A percentile compares a stretch with the other conserved stretches of the same genome.
These are phyloP conservation scores for Malacoctenus gilli DNA, from an alignment of 2,797 vertebrate genomes.

Conservation along the genomic window DNA sequence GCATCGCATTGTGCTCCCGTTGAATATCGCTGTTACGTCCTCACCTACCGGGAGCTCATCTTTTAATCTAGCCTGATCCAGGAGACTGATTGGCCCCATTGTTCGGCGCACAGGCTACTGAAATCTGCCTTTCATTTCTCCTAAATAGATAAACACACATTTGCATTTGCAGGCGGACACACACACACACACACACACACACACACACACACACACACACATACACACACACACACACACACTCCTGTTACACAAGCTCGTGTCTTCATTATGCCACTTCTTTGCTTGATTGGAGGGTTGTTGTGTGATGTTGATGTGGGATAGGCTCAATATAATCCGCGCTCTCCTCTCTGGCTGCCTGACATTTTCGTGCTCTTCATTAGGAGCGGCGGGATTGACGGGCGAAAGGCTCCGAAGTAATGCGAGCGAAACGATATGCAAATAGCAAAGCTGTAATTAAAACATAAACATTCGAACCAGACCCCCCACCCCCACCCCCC, in stretches of 20 bases:
- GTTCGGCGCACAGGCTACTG: constrained; percentile 49
- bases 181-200: constrained; percentile 9
- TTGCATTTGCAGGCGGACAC: background rate
- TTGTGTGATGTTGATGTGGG: constrained; percentile 50
- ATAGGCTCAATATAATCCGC: constrained; percentile 32
- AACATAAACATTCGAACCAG: constrained; percentile 44
- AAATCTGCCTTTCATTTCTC: constrained; percentile 47
- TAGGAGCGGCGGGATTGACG: constrained; percentile 25
- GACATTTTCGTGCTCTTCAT: constrained; percentile 51
- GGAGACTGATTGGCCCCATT: constrained; percentile 71
- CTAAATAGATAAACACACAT: constrained; percentile 32
- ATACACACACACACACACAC: background rate
- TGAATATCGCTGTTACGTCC: constrained; percentile 38
- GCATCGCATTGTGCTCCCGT: constrained; percentile 33
- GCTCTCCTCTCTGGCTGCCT: constrained; percentile 31
- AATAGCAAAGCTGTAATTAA: constrained; percentile 62
- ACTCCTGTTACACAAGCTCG: constrained; percentile 19
- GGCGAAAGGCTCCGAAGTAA: constrained; percentile 22
- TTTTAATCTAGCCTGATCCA: constrained; percentile 65
- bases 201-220: constrained; percentile 29
- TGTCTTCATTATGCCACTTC: constrained; percentile 60
- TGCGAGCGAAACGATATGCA: constrained; percentile 28
- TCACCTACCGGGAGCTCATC: constrained; percentile 57
- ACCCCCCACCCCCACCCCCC: too few species aligned
- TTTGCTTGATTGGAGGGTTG: constrained; percentile 59